Percentiles rank a stretch among this genome's conserved stretches.
Evolutionary conservation across 2,113 vertebrate species (phyloP).

Genomic region (Alouatta palliata): DNA sequence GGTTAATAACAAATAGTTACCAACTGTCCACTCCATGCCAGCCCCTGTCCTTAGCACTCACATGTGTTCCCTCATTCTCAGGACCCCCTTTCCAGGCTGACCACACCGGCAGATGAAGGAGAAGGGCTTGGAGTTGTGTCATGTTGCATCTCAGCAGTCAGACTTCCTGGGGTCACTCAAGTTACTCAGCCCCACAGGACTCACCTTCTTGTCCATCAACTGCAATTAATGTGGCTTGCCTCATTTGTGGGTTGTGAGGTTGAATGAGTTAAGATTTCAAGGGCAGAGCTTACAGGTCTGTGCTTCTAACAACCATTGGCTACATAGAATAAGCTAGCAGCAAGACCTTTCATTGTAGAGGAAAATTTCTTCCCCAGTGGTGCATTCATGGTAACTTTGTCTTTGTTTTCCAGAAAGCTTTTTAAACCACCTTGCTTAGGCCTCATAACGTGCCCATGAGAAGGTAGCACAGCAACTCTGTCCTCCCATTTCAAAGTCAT

Average conservation of each 20-base stretch:
- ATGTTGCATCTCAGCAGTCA: background rate
- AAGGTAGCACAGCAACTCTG: background rate
- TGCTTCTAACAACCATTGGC: background rate
- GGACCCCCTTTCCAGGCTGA: background rate
- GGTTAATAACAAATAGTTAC: background rate
- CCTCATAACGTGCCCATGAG: background rate
- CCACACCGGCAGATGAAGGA: background rate
- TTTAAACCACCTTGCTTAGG: background rate
- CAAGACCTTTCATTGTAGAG: background rate
- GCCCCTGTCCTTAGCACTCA: background rate
- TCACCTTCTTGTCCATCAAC: background rate
- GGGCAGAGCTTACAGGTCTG: background rate
- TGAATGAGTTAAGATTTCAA: background rate
- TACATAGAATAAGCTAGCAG: background rate
- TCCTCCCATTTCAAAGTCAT: background rate
- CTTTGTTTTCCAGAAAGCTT: background rate
- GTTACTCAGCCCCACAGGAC: background rate
- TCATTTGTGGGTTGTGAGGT: background rate
- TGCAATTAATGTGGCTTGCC: background rate
- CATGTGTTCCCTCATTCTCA: fast-evolving
- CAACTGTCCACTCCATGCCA: fast-evolving
- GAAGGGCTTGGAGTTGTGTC: fast-evolving
- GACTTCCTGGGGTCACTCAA: background rate
- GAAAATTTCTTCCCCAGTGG: background rate
- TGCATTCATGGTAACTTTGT: background rate